phyloP scores from a whole-genome alignment of 1,140 invertebrate species.

The Apocrypta bakeri region DNA sequence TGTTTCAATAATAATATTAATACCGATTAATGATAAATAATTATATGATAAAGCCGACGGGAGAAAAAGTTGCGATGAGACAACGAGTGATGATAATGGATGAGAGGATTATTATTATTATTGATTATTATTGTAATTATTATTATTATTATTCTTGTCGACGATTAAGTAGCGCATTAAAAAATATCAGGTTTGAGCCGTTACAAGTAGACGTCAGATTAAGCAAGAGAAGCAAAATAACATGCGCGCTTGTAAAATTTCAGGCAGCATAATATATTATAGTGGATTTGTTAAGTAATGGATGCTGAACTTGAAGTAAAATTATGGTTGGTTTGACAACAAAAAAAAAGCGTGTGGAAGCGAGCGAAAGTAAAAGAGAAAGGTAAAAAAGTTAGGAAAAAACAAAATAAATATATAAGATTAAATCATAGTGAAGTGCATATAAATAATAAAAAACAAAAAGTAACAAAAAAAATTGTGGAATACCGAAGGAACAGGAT shows the following conservation, averaged over 20 bases:
- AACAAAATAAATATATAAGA: conserved; percentile 21
- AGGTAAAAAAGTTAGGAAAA: background rate
- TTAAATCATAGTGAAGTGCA: background rate
- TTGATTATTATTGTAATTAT: conserved; percentile 38
- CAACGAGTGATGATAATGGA: background rate
- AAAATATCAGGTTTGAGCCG: background rate
- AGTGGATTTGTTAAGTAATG: conserved; percentile 35
- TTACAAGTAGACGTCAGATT: background rate
- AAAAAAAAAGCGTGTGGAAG: conserved; percentile 23
- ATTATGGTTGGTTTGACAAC: background rate
- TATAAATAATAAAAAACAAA: background rate
- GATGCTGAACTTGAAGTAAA: background rate
- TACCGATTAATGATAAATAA: conserved; percentile 41
- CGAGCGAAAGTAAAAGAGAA: conserved; percentile 47
- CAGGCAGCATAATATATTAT: conserved; percentile 19
- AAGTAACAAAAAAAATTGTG: conserved; percentile 8
- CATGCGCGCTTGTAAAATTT: conserved; percentile 42
- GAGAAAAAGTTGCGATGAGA: background rate
- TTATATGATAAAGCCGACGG: conserved; percentile 11
- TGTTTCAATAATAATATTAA: conserved; percentile 68
- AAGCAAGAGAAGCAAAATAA: background rate
- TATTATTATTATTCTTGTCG: conserved; percentile 28
- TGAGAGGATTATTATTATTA: conserved; percentile 10
- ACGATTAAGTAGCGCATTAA: background rate
- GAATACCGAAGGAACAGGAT: background rate